These are phyloP conservation scores for Lagria hirta DNA, from an alignment of 2,888 invertebrate species.

Conservation along the genomic window DNA sequence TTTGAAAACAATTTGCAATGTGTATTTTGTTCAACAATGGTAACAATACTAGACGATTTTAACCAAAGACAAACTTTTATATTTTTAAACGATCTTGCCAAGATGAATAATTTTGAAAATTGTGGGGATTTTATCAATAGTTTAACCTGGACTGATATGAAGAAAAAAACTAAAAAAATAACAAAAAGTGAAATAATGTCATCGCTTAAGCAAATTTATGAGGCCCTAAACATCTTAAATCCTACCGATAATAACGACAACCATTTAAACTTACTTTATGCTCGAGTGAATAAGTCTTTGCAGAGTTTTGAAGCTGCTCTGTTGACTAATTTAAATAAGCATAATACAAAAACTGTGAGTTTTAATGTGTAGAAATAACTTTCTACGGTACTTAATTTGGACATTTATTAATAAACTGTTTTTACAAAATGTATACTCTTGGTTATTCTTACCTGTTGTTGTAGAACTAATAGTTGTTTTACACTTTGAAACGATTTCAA, in stretches of 20 bases:
- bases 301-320: constrained; percentile 50
- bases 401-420: too few relatives aligned
- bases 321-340: constrained; percentile 40
- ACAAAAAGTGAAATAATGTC: constrained; percentile 42
- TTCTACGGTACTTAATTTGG: too few relatives aligned
- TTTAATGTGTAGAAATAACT: constrained; percentile 45
- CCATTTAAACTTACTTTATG: constrained; percentile 47
- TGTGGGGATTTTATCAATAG: constrained; percentile 39
- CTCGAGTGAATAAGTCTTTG: constrained; percentile 49
- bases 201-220: constrained; percentile 49
- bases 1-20: constrained; percentile 37
- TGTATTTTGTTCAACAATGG: constrained; percentile 28
- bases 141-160: constrained; percentile 43
- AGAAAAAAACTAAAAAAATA: constrained; percentile 35
- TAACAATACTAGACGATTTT: constrained; percentile 40
- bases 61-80: constrained; percentile 37
- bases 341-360: constrained; percentile 46
- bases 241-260: constrained; percentile 49
- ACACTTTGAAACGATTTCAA: too few relatives aligned
- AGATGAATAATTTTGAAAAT: constrained; percentile 36
- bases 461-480: too few relatives aligned
- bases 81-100: constrained; percentile 30
- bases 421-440: too few relatives aligned
- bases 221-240: constrained; percentile 43
- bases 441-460: too few relatives aligned